Evolutionary conservation across 2,113 vertebrate genomes (phyloP).

Genomic region (Hemiscyllium ocellatum): DNA sequence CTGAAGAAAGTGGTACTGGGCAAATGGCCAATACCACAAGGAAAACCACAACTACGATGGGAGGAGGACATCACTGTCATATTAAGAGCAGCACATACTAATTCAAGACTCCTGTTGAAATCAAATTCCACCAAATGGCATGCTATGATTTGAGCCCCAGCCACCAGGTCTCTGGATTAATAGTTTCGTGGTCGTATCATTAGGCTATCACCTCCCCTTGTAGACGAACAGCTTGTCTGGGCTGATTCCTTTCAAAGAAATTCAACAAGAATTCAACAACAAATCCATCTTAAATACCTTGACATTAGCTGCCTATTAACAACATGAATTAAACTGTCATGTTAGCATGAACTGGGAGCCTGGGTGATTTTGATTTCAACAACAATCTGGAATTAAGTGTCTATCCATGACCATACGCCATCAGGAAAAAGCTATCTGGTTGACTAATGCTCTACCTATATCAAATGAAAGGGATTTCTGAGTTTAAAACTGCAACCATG

Average conservation of each 20-base stretch:
- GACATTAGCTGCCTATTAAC: neutral
- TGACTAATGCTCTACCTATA: too few relatives aligned
- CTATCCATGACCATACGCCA: too few relatives aligned
- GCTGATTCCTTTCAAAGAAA: neutral
- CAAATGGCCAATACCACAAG: neutral
- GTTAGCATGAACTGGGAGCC: neutral
- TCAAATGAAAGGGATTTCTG: too few relatives aligned
- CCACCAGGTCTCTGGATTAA: too few relatives aligned
- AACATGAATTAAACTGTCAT: neutral
- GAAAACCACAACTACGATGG: neutral
- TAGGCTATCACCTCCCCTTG: neutral
- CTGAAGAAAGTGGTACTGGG: neutral
- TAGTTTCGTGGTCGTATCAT: too few relatives aligned
- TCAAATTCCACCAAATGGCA: too few relatives aligned
- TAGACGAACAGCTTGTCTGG: neutral
- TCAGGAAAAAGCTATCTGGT: too few relatives aligned
- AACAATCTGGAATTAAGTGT: too few relatives aligned
- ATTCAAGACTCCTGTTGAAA: too few relatives aligned
- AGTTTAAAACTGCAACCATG: too few relatives aligned
- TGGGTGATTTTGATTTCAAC: too few relatives aligned
- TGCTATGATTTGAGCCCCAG: too few relatives aligned
- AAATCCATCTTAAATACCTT: neutral
- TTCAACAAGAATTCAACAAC: neutral
- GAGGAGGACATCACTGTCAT: neutral
- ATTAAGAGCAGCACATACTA: neutral